Conservation (phyloP, 2,113 vertebrate species). For the Burhinus bistriatus region DNA sequence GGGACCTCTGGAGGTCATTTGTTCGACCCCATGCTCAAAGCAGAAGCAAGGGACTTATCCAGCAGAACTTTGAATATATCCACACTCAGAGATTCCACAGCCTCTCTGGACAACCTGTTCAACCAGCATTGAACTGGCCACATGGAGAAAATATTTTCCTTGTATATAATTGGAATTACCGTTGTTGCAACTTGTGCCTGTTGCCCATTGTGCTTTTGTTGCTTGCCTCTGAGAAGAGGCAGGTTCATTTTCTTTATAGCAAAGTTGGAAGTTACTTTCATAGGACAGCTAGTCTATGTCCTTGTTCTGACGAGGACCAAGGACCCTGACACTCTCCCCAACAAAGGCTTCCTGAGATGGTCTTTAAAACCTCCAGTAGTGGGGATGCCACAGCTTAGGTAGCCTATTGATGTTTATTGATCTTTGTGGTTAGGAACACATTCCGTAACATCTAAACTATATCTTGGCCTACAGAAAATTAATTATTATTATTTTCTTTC, state of each 20-base stretch:
- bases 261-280: background rate
- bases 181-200: accelerated
- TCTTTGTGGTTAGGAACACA: background rate
- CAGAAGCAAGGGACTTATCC: background rate
- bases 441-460: background rate
- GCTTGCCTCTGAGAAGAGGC: background rate
- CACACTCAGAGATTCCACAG: background rate
- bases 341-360: background rate
- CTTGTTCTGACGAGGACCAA: background rate
- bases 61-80: background rate
- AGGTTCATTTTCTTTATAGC: background rate
- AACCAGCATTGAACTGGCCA: accelerated
- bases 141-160: background rate
- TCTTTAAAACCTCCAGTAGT: background rate
- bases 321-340: background rate
- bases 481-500: slow-evolving; percentile 3
- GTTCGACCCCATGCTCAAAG: background rate
- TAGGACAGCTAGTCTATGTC: background rate
- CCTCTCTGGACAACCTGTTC: background rate
- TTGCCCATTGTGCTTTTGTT: background rate
- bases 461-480: background rate
- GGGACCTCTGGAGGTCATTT: background rate
- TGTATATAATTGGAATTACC: background rate
- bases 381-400: background rate
- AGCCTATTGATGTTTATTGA: background rate